Base-by-base conservation (phyloP, 2,888 invertebrate species). In the Arctia plantaginis region DNA sequence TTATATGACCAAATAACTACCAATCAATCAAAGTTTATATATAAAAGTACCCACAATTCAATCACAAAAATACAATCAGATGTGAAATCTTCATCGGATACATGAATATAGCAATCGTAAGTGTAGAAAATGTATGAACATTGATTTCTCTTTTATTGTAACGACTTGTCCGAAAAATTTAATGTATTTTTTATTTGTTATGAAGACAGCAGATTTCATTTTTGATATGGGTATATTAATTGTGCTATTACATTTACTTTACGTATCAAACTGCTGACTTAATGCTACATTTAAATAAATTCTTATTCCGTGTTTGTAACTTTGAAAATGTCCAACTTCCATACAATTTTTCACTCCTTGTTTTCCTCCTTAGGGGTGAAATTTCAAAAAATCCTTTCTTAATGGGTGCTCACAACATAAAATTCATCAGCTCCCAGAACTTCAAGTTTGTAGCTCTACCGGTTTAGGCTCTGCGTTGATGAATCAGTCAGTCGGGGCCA, bases 81-180 rank as follows among this genome's bases (percentile, higher is more conserved):
- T 69, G 72, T 69, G 69, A 75, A 75, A 66, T 69, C 66, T 35
- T 59, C 33, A 66, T 55, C n/a, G 33, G 35, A 69, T n/a, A 33
- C 41, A 68, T 39, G 64, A 41, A 39, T 51, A 51, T 39, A 65
- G 6, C 51, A 35, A 44, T 72, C 69, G 69, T 47, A 64, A 67
- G 7, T 70, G 15, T 67, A 55, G 20, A 44, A 71, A 71, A 47
- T 69, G 27, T 72, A 69, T 35, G 55, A 59, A 67, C 55, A 66
- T 71, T 69, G 72, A 75, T 75, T 75, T 75, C 75, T 66, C 75
- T 75, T 75, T 75, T 75, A 75, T 72, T 72, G 72, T 69, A 72
- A 75, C 59, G 44, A 33, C 59, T 69, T 33, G 65, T 39, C 35
- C 69, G 69, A 72, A 74, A 73, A 44, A 62, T 66, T 72, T 66